Evolutionary conservation across 37 sponge, comb jelly and placozoan genomes (phyloP).

Genomic region (Crambe crambe): DNA sequence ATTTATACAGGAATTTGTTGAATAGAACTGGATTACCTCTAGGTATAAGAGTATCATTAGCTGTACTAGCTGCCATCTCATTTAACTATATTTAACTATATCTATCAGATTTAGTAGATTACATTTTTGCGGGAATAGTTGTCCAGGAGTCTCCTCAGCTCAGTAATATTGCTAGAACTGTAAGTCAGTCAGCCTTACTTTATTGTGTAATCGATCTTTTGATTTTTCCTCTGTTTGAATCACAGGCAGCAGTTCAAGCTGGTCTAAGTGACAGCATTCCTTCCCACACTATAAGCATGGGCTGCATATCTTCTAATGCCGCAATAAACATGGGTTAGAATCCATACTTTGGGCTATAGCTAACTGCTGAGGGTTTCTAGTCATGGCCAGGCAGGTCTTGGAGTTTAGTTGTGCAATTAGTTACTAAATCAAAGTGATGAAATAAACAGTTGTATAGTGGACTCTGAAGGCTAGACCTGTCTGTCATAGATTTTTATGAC

Average conservation of each 20-base stretch:
- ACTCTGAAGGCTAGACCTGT: too few relatives aligned
- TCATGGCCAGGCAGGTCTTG: too few relatives aligned
- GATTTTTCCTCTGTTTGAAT: too few relatives aligned
- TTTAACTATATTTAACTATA: background rate
- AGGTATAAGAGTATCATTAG: constrained; percentile 3
- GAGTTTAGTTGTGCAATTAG: too few relatives aligned
- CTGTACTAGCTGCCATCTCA: too few relatives aligned
- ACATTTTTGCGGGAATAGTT: constrained; percentile 92
- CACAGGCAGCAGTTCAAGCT: constrained; percentile 80
- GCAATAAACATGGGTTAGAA: constrained; percentile 85
- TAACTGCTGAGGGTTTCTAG: too few relatives aligned
- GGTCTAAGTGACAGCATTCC: constrained; percentile 86
- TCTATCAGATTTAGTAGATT: constrained; percentile 74
- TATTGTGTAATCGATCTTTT: too few relatives aligned
- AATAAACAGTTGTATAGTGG: too few relatives aligned
- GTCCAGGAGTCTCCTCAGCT: constrained; percentile 93
- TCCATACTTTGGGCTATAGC: too few relatives aligned
- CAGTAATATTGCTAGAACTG: constrained; percentile 94
- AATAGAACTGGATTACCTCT: constrained; percentile 23
- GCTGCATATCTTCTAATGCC: constrained; percentile 95
- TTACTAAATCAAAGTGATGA: too few relatives aligned
- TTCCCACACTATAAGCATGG: constrained; percentile 96
- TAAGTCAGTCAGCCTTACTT: too few relatives aligned
- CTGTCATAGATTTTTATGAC: too few relatives aligned
- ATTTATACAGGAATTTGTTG: constrained; percentile 25